These are phyloP conservation scores for Hippopotamyrus pictus DNA, from an alignment of 2,797 vertebrate species.

Conservation along the genomic window DNA sequence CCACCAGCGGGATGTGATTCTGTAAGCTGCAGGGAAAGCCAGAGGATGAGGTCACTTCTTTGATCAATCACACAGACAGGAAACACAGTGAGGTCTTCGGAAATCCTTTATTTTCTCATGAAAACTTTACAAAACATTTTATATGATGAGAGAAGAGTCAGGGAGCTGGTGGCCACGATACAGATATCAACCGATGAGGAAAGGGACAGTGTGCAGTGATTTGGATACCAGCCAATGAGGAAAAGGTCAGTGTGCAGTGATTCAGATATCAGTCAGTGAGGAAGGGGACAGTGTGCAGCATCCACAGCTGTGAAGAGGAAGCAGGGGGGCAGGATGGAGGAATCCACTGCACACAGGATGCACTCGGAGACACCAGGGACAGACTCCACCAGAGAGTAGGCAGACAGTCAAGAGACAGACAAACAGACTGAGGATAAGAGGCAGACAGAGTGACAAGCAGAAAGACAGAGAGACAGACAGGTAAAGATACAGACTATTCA, in stretches of 20 bases:
- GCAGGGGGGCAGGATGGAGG: neutral
- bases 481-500: neutral
- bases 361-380: neutral
- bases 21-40: neutral
- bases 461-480: neutral
- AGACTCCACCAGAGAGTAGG: neutral
- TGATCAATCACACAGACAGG: neutral
- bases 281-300: neutral
- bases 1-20: neutral
- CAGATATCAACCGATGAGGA: slow-evolving; percentile 44
- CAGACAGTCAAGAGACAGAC: neutral
- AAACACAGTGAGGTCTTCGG: slow-evolving; percentile 50
- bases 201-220: neutral
- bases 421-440: neutral
- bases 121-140: slow-evolving; percentile 80
- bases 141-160: slow-evolving; percentile 72
- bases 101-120: slow-evolving; percentile 75
- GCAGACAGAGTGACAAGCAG: neutral
- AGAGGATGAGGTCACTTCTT: neutral
- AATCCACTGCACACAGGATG: neutral
- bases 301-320: neutral
- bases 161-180: slow-evolving; percentile 65
- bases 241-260: neutral
- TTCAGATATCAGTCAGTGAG: neutral
- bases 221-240: neutral